Evolutionary conservation across 2,888 invertebrate genomes (phyloP).

Genomic region (Drosophila fulvimacula): DNA sequence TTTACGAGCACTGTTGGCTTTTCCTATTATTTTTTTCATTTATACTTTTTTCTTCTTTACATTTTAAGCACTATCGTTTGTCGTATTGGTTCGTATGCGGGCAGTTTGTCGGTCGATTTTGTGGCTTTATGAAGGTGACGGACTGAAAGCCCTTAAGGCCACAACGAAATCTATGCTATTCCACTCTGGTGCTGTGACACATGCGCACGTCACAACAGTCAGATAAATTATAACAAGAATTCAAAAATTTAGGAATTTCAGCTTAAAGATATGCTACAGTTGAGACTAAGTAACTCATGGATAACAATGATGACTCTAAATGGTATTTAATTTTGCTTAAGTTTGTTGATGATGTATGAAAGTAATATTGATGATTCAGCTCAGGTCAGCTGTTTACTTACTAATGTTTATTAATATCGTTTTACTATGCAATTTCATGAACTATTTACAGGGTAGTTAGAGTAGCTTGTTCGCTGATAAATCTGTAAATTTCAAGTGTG

Average conservation of each 20-base stretch:
- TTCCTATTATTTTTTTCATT: constrained; percentile 16
- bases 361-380: too few relatives aligned
- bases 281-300: neutral
- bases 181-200: constrained; percentile 3
- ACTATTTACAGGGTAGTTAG: constrained; percentile 1
- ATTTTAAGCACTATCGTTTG: constrained; percentile 29
- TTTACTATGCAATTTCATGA: neutral
- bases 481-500: constrained; percentile 48
- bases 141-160: constrained; percentile 37
- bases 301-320: too few relatives aligned
- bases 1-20: constrained; percentile 34
- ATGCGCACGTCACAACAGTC: constrained; percentile 18
- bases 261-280: constrained; percentile 10
- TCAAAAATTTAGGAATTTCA: too few relatives aligned
- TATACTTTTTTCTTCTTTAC: constrained; percentile 1
- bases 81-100: constrained; percentile 42
- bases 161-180: constrained; percentile 37
- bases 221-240: constrained; percentile 17
- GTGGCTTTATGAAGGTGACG: constrained; percentile 44
- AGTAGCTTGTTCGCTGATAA: constrained; percentile 37
- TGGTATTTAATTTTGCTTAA: too few relatives aligned
- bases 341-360: too few relatives aligned
- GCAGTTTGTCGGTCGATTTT: constrained; percentile 49
- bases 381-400: too few relatives aligned
- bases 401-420: too few relatives aligned